phyloP scores from a whole-genome alignment of 2,888 invertebrate species.

The Drosophila eohydei region DNA sequence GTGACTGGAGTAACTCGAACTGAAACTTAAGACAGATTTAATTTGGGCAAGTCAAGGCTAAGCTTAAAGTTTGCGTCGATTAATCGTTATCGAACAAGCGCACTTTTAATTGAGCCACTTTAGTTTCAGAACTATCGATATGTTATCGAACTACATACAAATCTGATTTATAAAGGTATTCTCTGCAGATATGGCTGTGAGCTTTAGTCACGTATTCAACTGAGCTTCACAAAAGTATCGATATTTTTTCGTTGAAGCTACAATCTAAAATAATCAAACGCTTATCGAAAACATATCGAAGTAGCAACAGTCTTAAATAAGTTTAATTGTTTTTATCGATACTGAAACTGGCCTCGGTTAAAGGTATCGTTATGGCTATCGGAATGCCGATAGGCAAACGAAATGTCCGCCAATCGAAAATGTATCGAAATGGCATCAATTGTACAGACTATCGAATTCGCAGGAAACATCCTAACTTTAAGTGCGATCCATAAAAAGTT shows the following conservation, averaged over 20 bases:
- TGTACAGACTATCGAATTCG: not conserved
- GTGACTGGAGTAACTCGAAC: not conserved
- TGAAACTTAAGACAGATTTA: not conserved
- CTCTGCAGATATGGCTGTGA: too few relatives aligned
- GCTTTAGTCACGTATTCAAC: too few relatives aligned
- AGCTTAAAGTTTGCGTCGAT: not conserved
- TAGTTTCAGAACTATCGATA: not conserved
- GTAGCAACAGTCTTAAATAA: not conserved
- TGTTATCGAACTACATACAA: not conserved
- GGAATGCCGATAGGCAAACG: not conserved
- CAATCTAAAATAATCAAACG: not conserved
- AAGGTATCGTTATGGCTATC: not conserved
- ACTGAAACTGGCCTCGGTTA: not conserved
- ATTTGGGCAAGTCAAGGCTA: not conserved
- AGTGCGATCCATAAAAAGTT: not conserved
- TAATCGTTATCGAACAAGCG: not conserved
- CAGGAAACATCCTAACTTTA: too few relatives aligned
- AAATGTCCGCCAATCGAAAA: not conserved
- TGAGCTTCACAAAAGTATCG: too few relatives aligned
- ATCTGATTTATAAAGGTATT: too few relatives aligned
- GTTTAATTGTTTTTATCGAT: too few relatives aligned
- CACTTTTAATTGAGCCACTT: too few relatives aligned
- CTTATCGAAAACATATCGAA: not conserved
- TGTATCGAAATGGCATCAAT: not conserved
- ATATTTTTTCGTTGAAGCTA: too few relatives aligned